These are phyloP conservation scores for Manis javanica DNA, from an alignment of 2,797 vertebrate genomes.

Conservation along the genomic window DNA sequence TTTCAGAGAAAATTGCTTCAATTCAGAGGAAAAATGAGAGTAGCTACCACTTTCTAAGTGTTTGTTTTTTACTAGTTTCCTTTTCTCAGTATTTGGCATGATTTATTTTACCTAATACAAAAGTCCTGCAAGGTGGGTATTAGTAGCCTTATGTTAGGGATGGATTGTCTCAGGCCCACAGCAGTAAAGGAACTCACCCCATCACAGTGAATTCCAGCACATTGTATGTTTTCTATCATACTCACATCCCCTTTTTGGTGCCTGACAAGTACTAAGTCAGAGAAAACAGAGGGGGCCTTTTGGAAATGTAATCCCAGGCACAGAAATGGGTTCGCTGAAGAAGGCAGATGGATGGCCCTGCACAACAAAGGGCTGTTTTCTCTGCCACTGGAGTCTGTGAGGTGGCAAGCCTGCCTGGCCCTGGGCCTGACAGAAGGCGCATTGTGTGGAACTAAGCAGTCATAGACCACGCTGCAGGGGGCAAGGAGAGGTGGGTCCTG, in stretches of 20 bases:
- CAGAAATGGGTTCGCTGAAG: background rate
- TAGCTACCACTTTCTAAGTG: background rate
- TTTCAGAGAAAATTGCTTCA: conserved; percentile 37
- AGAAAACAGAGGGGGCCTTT: background rate
- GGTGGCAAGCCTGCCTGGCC: background rate
- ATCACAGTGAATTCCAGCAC: background rate
- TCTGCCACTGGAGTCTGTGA: background rate
- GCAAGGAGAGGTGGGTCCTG: background rate
- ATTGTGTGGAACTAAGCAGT: background rate
- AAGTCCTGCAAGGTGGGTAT: background rate
- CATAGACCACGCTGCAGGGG: too few relatives aligned
- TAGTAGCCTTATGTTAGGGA: background rate
- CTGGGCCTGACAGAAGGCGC: background rate
- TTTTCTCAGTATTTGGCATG: background rate
- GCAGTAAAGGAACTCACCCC: background rate
- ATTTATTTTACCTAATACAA: background rate
- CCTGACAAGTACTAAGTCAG: background rate
- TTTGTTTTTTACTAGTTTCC: background rate
- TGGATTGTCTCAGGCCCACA: background rate
- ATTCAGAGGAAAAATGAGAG: conserved; percentile 9
- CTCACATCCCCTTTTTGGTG: background rate
- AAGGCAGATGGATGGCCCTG: background rate
- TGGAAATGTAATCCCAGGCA: background rate
- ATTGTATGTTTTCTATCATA: background rate
- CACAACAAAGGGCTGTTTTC: background rate